Percentiles rank a stretch among this genome's conserved stretches.
Conservation (phyloP, 2,113 vertebrate genomes). For the Melanostigma gelatinosum region DNA sequence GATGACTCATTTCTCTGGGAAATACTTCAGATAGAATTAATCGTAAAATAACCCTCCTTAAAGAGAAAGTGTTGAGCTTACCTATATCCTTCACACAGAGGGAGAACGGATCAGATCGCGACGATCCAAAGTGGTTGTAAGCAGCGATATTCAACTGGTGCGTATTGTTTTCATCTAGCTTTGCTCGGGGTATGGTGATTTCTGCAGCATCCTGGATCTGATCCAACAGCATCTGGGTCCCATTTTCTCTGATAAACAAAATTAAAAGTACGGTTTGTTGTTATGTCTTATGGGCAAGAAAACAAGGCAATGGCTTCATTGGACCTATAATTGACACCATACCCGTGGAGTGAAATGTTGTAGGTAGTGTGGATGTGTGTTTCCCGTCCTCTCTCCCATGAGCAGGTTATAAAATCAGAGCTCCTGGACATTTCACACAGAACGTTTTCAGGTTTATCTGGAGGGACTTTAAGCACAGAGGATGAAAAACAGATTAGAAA, state of each 20-base stretch:
- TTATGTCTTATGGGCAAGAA: background rate
- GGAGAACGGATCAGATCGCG: conserved; percentile 61
- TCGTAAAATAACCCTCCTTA: background rate
- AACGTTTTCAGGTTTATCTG: conserved; percentile 72
- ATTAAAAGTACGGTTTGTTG: background rate
- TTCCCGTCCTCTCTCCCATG: conserved; percentile 63
- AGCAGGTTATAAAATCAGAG: conserved; percentile 65
- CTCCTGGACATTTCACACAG: conserved; percentile 63
- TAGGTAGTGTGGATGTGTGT: conserved; percentile 67
- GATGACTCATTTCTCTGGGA: conserved; percentile 30
- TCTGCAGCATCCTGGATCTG: background rate
- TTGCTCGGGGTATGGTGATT: conserved; percentile 39
- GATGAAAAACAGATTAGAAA: background rate
- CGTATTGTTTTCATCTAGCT: conserved; percentile 47
- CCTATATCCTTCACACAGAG: conserved; percentile 65
- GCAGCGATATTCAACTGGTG: conserved; percentile 65
- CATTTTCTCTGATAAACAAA: conserved; percentile 59
- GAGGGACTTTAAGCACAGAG: conserved; percentile 58
- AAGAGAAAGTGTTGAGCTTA: conserved; percentile 29
- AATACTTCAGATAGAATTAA: background rate
- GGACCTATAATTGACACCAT: background rate
- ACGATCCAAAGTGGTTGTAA: conserved; percentile 73
- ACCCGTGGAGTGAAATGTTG: conserved; percentile 72
- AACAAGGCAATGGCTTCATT: background rate
- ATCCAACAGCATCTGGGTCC: background rate